Evolutionary conservation across 2,888 invertebrate genomes (phyloP), one percentile per base, ranked within the genome.

Genomic region (Hemistola chrysoprasaria): DNA sequence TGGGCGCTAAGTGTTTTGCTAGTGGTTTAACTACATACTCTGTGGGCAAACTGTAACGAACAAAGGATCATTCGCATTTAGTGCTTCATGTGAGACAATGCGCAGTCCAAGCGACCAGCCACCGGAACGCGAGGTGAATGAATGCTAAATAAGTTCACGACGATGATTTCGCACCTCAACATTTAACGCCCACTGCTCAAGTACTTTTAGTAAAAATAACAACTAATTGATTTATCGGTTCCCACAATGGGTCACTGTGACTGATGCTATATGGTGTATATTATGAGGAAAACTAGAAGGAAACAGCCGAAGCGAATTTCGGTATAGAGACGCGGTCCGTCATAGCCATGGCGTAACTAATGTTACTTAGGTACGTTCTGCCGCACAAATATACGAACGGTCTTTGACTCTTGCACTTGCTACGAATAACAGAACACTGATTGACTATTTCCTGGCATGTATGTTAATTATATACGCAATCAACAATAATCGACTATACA

Each of bases 101-200:
- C 71, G 68, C 75, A 68, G 72, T 71, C 76, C 76, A 66, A 67
- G 65, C 67, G 63, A 65, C 63, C 76, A 77, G 63, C 71, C 54
- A 77, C 78, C 80, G 83, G 79, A 75, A 83, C 81, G 77, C 65
- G 74, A 70, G 83, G 80, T 83, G 82, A 85, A 85, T 76, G 84
- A 79, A 79, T 78, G 72, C 72, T 72, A 77, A 78, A 83, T 76
- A 70, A 77, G 78, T 78, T 72, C 71, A 74, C 66, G 62, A 51
- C 57, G 54, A 62, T 56, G 62, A 56, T 57, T 56, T 55, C 53
- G 56, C 58, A 51, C 57, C 45, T 49, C 58, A 55, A 45, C 44
- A 49, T 22, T 16, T 16, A 3, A 49, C 54, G 56, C 57, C 53
- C 43, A 56, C 52, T 51, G 50, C 52, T 56, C 61, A 52, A 59